Conservation (phyloP, 2,113 vertebrate genomes). For the Brachirus orientalis region DNA sequence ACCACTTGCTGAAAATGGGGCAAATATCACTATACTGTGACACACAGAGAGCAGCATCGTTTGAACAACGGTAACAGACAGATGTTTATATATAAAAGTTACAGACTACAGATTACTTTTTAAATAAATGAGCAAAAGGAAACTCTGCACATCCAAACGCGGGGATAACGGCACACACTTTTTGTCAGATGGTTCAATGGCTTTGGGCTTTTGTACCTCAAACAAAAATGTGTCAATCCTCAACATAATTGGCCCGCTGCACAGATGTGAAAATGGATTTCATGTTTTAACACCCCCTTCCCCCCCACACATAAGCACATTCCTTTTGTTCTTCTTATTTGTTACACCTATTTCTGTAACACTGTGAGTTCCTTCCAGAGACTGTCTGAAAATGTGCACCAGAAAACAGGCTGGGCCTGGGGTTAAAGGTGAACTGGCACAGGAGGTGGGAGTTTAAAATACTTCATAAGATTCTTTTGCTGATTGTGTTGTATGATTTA, state of each 20-base stretch:
- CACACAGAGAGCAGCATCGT: too few species aligned
- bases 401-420: too few species aligned
- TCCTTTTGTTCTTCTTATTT: neutral
- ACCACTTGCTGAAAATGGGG: too few species aligned
- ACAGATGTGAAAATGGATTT: too few species aligned
- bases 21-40: too few species aligned
- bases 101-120: neutral
- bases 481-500: too few species aligned
- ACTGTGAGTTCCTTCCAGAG: neutral
- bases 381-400: neutral
- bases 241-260: neutral
- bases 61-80: too few species aligned
- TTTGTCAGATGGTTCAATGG: neutral
- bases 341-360: neutral
- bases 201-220: neutral
- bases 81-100: too few species aligned
- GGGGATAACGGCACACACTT: neutral
- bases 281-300: too few species aligned
- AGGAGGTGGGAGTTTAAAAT: too few species aligned
- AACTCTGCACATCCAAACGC: neutral
- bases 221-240: neutral
- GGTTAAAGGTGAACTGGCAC: too few species aligned
- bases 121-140: neutral
- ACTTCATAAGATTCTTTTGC: too few species aligned
- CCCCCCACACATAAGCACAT: neutral